Conservation (phyloP, 2,113 vertebrate species). For the Thalassoma bifasciatum region DNA sequence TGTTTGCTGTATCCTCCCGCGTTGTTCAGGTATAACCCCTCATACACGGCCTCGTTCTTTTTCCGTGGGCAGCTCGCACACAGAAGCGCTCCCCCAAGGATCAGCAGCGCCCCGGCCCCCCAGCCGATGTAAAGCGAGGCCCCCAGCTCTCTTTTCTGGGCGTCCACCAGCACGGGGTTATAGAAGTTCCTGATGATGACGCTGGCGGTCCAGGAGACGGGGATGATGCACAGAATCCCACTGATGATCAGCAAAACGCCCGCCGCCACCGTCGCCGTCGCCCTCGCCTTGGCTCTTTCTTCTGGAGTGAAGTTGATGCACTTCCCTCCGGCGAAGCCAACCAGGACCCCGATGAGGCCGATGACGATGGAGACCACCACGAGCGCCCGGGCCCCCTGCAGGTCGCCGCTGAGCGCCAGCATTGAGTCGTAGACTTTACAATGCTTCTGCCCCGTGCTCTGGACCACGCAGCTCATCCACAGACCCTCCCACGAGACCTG, state of each 20-base stretch:
- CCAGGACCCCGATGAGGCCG: conserved; percentile 68
- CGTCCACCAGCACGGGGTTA: conserved; percentile 63
- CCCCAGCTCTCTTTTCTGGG: conserved; percentile 83
- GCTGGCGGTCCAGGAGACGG: conserved; percentile 89
- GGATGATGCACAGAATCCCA: conserved; percentile 85
- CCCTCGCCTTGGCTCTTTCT: conserved; percentile 83
- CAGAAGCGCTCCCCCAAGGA: conserved; percentile 87
- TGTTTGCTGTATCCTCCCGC: conserved; percentile 25
- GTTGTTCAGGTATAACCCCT: conserved; percentile 64
- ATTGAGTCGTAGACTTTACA: conserved; percentile 81
- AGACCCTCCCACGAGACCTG: conserved; percentile 81
- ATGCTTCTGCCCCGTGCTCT: conserved; percentile 83
- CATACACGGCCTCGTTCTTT: conserved; percentile 57
- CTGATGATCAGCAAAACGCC: conserved; percentile 86
- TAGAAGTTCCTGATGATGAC: conserved; percentile 90
- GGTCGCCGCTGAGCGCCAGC: conserved; percentile 71
- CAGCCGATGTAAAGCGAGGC: conserved; percentile 90
- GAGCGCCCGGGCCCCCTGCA: conserved; percentile 80
- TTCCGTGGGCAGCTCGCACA: conserved; percentile 88
- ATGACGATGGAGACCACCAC: conserved; percentile 85
- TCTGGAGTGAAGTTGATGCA: conserved; percentile 92
- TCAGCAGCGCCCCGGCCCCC: conserved; percentile 82
- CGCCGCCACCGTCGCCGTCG: conserved; percentile 81
- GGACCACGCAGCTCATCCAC: conserved; percentile 81
- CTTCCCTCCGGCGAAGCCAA: conserved; percentile 79